These are phyloP conservation scores for Luscinia luscinia DNA, from an alignment of 2,797 vertebrate genomes.

Conservation along the genomic window DNA sequence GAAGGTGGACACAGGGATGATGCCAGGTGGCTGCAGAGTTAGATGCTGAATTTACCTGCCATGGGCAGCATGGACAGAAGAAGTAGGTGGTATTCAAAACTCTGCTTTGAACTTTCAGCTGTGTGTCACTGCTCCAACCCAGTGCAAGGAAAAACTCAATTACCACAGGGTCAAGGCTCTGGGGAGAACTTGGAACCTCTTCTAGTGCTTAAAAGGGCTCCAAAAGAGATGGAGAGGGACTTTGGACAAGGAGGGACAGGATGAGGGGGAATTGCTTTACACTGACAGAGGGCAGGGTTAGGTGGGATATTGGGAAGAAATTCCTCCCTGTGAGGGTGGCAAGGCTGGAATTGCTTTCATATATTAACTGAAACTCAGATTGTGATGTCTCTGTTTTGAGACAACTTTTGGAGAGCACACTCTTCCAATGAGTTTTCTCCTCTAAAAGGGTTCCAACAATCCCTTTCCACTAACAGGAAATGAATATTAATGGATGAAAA, in stretches of 20 bases:
- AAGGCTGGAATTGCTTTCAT: neutral
- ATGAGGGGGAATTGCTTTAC: neutral
- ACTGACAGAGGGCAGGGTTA: neutral
- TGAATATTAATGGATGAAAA: neutral
- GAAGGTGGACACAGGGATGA: neutral
- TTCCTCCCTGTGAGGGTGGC: neutral
- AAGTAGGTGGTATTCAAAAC: rapidly evolving
- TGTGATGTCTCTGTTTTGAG: neutral
- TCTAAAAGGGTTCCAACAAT: neutral
- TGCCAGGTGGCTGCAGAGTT: neutral
- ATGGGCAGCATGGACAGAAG: neutral
- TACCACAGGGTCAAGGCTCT: neutral
- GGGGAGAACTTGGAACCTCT: too few species aligned
- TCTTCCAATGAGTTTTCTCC: neutral
- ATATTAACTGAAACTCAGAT: neutral
- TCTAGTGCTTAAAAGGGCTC: neutral
- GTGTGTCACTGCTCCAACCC: neutral
- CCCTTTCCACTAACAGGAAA: neutral
- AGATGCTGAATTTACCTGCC: neutral
- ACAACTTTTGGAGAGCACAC: neutral
- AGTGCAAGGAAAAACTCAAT: neutral
- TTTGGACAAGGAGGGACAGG: neutral
- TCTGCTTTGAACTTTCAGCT: neutral
- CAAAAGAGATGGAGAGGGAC: neutral
- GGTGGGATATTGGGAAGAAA: neutral